A percentile compares a stretch with the other conserved stretches of the same genome.
Evolutionary conservation across 2,113 vertebrate genomes (phyloP).

Genomic region (Stigmatopora argus): DNA sequence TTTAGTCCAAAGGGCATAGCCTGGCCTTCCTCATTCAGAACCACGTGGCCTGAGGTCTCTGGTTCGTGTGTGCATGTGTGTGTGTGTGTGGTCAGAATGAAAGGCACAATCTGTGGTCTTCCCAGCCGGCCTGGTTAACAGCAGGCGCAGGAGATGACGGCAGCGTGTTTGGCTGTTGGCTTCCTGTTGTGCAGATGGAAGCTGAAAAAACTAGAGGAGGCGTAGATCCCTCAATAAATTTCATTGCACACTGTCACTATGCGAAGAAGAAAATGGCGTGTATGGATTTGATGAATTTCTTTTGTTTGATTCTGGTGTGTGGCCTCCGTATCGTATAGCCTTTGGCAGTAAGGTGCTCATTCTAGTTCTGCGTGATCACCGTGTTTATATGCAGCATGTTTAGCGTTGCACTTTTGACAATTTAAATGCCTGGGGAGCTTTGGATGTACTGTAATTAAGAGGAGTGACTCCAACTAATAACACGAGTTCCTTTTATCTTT

Average conservation of each 20-base stretch:
- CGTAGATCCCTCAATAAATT: constrained; percentile 28
- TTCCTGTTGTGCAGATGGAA: constrained; percentile 46
- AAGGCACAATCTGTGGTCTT: constrained; percentile 17
- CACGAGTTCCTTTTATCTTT: not conserved
- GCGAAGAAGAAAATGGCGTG: constrained; percentile 11
- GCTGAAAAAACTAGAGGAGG: constrained; percentile 1
- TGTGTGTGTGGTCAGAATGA: constrained; percentile 37
- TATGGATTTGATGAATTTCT: constrained; percentile 22
- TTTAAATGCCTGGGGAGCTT: not conserved
- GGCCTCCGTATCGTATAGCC: not conserved
- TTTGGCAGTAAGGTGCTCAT: not conserved
- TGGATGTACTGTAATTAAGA: not conserved
- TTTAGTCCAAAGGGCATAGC: constrained; percentile 14
- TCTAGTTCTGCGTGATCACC: not conserved
- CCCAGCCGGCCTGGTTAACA: constrained; percentile 36
- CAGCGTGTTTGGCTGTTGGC: constrained; percentile 47
- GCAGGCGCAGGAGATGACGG: constrained; percentile 40
- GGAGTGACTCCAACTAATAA: not conserved
- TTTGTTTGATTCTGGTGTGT: not conserved
- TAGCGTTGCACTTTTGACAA: not conserved
- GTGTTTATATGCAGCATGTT: not conserved
- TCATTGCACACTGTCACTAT: constrained; percentile 16
- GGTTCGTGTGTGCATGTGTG: not conserved
- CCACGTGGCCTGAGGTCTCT: not conserved
- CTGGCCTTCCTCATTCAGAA: constrained; percentile 27